Base-by-base conservation (phyloP, 2,888 invertebrate species). In the Cephus nigrinus region DNA sequence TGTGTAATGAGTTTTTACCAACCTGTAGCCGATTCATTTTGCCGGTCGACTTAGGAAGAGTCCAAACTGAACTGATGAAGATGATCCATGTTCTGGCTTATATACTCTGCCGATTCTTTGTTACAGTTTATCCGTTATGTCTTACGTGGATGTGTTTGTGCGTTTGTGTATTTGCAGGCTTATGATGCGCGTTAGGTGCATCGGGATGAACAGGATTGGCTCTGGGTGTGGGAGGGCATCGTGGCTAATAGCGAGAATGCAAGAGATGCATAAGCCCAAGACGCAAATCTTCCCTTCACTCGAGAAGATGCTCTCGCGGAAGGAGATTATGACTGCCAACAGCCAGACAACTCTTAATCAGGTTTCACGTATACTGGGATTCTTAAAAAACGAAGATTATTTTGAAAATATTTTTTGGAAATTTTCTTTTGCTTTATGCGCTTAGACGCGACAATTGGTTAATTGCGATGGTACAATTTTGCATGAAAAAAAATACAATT, bases 251-350 rank as follows among this genome's bases (percentile, higher is more conserved):
- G 40, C 40, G 15, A 40, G 40, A 15, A 40, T 15, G 40, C 40
- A 40, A 40, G 40, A 40, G 40, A 40, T 40, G 40, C 40, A 40
- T 40, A 40, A 40, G 40, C 5, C 40, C 40, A 84, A 86, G 85
- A 85, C 82, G 85, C 84, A 84, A 85, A 86, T 89, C 86, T 88
- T 89, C 90, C 90, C 89, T 90, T 90, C 90, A 90, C 90, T 89
- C 84, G 78, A 40, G 40, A 79, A 78, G 87, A 86, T 85, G 84
- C 84, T 81, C 85, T 40, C 82, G 81, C 82, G 83, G 82, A 82
- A 82, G 80, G 85, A 86, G 83, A 82, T 82, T 84, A 87, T 86
- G 83, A 85, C 82, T 85, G 75, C 81, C 78, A 40, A 68, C 75
- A 35, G 69, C 35, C 75, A 40, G 34, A 69, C 69, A 68, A 32